Evolutionary conservation across 1,140 invertebrate species (phyloP), one percentile per base, ranked within the genome.

Genomic region (Meteorus sp.): DNA sequence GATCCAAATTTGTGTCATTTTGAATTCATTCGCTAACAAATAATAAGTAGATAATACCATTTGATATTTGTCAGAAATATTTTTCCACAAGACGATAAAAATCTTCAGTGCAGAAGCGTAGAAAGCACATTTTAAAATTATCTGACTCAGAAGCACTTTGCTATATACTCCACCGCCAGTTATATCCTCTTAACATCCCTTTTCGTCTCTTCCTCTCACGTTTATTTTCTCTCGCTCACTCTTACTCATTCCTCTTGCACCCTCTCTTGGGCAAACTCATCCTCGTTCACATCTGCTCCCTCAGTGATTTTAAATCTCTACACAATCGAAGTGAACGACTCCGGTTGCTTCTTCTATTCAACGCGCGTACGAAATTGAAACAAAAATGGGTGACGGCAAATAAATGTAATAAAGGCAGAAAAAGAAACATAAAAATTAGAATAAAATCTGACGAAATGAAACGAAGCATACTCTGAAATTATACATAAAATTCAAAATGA

Each of bases 301-400:
- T 54, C 51, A n/a, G 35, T 23, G 51, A 54, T 54, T 54, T 54
- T 20, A 45, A 56, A 56, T 56, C 53, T 45, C 39, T 23, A 17
- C 23, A n/a, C 39, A 56, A 56, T 56, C 53, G 53, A 56, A 22
- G 51, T 11, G 51, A 54, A 41, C 13, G 53, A 44, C 20, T 5
- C 3, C 3, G 11, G 35, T 4, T 22, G 17, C n/a, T 33, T 15
- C n/a, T n/a, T n/a, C n/a, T n/a, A n/a, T n/a, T n/a, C n/a, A n/a
- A 43, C 23, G 20, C 23, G 35, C 11, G 23, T 25, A 45, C 7
- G 39, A 45, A 54, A 56, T 56, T 56, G 53, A 44, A 56, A 44
- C 41, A 48, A 7, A 29, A 22, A 19, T 9, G 35, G 22, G 35
- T 19, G 19, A 37, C 13, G n/a, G 23, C 9, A 31, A n/a, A 11